These are phyloP conservation scores for Danaus chrysippus DNA, from an alignment of 2,888 invertebrate species.

Conservation along the genomic window DNA sequence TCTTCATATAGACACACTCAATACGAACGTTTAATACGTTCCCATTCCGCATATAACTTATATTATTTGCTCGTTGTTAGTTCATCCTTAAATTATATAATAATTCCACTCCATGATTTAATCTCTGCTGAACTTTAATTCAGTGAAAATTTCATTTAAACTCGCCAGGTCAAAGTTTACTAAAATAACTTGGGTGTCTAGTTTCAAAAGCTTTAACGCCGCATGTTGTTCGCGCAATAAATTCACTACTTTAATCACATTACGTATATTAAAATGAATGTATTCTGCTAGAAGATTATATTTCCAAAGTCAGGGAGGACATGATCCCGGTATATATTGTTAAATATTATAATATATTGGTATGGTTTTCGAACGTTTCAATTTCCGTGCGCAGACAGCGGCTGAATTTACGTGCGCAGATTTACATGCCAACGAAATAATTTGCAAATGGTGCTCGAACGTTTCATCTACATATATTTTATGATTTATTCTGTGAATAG, in stretches of 20 bases:
- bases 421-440: slow-evolving; percentile 75
- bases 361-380: slow-evolving; percentile 73
- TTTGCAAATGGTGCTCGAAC: slow-evolving; percentile 67
- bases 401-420: slow-evolving; percentile 74
- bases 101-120: slow-evolving; percentile 13
- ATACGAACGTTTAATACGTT: slow-evolving; percentile 12
- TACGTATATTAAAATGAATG: slow-evolving; percentile 7
- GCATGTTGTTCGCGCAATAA: slow-evolving; percentile 13
- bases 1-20: slow-evolving; percentile 39
- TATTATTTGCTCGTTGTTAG: background rate
- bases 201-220: slow-evolving; percentile 21
- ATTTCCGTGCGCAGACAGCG: slow-evolving; percentile 76
- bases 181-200: slow-evolving; percentile 20
- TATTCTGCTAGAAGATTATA: slow-evolving; percentile 9
- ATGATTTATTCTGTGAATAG: slow-evolving; percentile 43
- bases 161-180: slow-evolving; percentile 17
- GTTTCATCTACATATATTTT: slow-evolving; percentile 64
- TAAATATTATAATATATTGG: slow-evolving; percentile 63
- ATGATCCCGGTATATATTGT: slow-evolving; percentile 49
- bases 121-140: slow-evolving; percentile 14
- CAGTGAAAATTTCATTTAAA: slow-evolving; percentile 16
- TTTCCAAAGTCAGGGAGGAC: slow-evolving; percentile 11
- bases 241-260: slow-evolving; percentile 3
- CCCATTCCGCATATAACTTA: background rate
- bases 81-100: slow-evolving; percentile 30